These are phyloP conservation scores for Mesembrinibis cayennensis DNA, from an alignment of 2,113 vertebrate genomes.

Conservation along the genomic window DNA sequence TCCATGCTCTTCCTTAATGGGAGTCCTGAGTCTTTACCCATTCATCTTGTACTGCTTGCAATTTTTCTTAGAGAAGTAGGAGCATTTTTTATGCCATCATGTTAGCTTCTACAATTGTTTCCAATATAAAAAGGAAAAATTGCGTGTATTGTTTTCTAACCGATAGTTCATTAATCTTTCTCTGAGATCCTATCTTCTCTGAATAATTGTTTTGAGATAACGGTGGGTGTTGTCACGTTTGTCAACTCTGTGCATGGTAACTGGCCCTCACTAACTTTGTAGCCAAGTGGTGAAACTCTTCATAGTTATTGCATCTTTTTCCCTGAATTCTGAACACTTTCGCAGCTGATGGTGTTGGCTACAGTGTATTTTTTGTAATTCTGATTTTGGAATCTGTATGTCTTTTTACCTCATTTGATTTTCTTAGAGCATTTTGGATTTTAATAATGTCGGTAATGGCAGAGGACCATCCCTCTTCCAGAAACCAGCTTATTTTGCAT, in stretches of 20 bases:
- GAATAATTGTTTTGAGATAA: neutral
- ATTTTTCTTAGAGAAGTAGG: neutral
- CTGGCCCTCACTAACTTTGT: neutral
- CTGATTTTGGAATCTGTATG: neutral
- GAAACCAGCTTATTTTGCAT: neutral
- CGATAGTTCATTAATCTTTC: neutral
- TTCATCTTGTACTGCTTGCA: neutral
- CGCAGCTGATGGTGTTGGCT: neutral
- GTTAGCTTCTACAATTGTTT: neutral
- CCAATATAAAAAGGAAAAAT: neutral
- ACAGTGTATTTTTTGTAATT: neutral
- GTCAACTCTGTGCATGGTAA: accelerated
- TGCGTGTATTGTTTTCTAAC: neutral
- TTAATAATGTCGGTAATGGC: neutral
- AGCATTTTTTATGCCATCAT: neutral
- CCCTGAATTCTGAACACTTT: neutral
- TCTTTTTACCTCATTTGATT: neutral
- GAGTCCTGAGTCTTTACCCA: neutral
- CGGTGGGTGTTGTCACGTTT: accelerated
- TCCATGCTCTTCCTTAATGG: neutral
- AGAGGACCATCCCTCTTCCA: neutral
- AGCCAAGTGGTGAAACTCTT: neutral
- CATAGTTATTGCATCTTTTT: neutral
- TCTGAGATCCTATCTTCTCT: neutral
- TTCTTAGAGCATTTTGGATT: neutral